Evolutionary conservation across 1,140 invertebrate genomes (phyloP).

Genomic region (Drosophila sproati): DNA sequence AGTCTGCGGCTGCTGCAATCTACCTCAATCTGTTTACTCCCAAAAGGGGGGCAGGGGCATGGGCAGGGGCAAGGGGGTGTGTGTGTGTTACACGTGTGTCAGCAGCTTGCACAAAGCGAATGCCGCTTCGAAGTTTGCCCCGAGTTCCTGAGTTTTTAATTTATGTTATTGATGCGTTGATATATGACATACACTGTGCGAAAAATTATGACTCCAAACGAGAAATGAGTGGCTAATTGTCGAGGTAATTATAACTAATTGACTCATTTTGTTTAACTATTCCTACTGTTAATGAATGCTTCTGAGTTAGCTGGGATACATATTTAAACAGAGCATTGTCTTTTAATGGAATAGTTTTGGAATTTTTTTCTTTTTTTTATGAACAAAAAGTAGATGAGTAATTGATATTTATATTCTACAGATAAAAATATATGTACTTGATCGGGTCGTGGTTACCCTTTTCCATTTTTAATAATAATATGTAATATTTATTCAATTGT

Average conservation of each 20-base stretch:
- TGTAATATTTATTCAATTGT: too few relatives aligned
- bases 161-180: slow-evolving; percentile 75
- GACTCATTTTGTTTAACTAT: too few relatives aligned
- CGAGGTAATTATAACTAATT: background rate
- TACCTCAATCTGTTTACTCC: slow-evolving; percentile 7
- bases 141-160: slow-evolving; percentile 60
- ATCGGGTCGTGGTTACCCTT: too few relatives aligned
- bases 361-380: too few relatives aligned
- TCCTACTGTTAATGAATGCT: too few relatives aligned
- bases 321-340: too few relatives aligned
- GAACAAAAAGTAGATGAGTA: too few relatives aligned
- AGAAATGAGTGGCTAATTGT: background rate
- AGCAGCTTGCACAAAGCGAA: slow-evolving; percentile 72
- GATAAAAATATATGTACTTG: too few relatives aligned
- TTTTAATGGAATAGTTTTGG: too few relatives aligned
- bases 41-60: background rate
- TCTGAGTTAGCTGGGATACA: too few relatives aligned
- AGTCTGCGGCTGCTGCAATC: slow-evolving; percentile 52
- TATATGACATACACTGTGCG: slow-evolving; percentile 52
- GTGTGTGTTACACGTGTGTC: slow-evolving; percentile 47
- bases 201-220: slow-evolving; percentile 27
- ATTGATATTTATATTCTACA: too few relatives aligned
- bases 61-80: background rate
- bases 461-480: too few relatives aligned
- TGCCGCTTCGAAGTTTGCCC: slow-evolving; percentile 58